A percentile compares a stretch with the other conserved stretches of the same genome.
These are phyloP conservation scores for Trissolcus brochymenae DNA, from an alignment of 2,888 invertebrate genomes.

Conservation along the genomic window DNA sequence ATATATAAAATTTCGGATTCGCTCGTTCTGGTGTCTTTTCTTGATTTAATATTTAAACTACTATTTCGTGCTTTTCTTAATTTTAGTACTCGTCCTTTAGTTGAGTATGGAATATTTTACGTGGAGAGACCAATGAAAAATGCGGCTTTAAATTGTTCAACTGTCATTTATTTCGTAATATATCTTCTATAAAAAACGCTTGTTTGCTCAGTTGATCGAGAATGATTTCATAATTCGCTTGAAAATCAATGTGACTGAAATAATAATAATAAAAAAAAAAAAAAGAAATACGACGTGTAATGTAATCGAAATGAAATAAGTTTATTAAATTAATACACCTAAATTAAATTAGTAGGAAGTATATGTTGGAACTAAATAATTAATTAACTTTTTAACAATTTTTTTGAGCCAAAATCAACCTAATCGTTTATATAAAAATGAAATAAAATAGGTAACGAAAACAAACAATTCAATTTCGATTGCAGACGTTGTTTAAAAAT, in stretches of 20 bases:
- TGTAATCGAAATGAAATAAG: no score
- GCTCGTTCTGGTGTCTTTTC: conserved; percentile 7
- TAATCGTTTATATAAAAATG: background rate
- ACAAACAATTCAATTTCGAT: conserved; percentile 4
- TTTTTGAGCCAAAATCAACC: no score
- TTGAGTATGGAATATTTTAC: conserved; percentile 39
- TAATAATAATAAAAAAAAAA: no score
- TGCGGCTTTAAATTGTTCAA: background rate
- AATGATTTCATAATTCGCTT: no score
- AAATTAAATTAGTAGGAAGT: no score
- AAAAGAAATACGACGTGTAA: no score
- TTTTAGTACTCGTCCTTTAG: conserved; percentile 4
- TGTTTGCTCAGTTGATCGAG: no score
- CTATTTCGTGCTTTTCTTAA: conserved; percentile 10
- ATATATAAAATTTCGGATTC: conserved; percentile 17
- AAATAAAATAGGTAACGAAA: conserved; percentile 1
- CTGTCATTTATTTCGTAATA: background rate
- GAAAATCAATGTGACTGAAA: no score
- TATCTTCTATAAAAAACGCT: no score
- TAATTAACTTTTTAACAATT: background rate
- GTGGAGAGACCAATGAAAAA: conserved; percentile 35
- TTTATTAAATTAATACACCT: no score
- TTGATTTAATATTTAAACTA: conserved; percentile 8
- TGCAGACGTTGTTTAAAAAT: background rate
- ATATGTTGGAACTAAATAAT: background rate